phyloP scores from a whole-genome alignment of 2,888 invertebrate species.

The Cynaeus angustus region DNA sequence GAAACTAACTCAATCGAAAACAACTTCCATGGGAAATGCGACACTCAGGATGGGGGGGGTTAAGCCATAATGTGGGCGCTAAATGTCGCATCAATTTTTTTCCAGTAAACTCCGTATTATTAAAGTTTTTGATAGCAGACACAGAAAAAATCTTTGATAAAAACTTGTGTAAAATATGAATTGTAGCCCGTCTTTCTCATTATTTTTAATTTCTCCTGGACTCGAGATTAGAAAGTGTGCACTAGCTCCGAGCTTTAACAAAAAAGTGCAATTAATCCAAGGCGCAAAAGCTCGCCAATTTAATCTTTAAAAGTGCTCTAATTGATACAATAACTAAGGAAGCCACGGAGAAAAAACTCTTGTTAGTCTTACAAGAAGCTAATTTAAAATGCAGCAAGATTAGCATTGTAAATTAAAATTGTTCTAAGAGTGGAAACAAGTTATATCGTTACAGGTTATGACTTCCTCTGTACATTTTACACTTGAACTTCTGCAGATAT shows the following conservation, averaged over 20 bases:
- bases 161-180: too few species aligned
- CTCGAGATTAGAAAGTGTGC: too few species aligned
- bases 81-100: neutral
- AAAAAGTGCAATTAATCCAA: too few species aligned
- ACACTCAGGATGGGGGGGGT: neutral
- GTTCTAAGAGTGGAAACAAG: neutral
- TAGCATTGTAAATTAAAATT: slow-evolving; percentile 1
- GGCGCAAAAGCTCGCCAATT: too few species aligned
- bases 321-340: too few species aligned
- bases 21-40: slow-evolving; percentile 8
- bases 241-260: too few species aligned
- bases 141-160: too few species aligned
- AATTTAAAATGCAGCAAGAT: neutral
- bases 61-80: neutral
- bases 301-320: too few species aligned
- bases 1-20: slow-evolving; percentile 18
- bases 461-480: neutral
- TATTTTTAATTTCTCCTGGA: too few species aligned
- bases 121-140: too few species aligned
- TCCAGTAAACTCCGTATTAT: too few species aligned
- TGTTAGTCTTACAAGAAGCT: neutral
- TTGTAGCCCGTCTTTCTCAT: too few species aligned
- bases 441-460: neutral
- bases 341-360: neutral
- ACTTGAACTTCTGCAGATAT: neutral